Conservation (phyloP, 2,797 vertebrate species). For the Artibeus jamaicensis region DNA sequence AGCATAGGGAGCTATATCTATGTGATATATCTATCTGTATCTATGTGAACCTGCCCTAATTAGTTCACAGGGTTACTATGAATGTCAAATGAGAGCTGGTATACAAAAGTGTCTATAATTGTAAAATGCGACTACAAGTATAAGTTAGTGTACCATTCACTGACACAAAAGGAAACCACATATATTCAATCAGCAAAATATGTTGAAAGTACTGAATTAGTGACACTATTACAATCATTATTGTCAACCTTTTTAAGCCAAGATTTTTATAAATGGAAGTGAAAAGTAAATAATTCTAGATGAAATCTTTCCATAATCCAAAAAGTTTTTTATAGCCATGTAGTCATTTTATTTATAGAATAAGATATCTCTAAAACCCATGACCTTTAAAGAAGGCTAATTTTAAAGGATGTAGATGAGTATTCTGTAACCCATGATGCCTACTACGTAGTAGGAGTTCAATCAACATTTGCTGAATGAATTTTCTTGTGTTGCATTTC, state of each 20-base stretch:
- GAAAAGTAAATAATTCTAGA: conserved; percentile 2
- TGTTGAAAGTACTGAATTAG: not conserved
- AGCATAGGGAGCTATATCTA: not conserved
- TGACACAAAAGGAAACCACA: not conserved
- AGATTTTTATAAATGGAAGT: not conserved
- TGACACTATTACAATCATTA: not conserved
- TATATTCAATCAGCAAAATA: not conserved
- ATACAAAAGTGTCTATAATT: not conserved
- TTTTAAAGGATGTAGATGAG: not conserved
- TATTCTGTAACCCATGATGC: not conserved
- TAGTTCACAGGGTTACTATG: not conserved
- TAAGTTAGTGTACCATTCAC: not conserved
- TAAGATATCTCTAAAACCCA: not conserved
- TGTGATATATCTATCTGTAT: too few relatives aligned
- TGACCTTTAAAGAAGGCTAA: conserved; percentile 1
- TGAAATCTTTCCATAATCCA: not conserved
- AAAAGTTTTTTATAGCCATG: not conserved
- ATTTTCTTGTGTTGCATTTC: conserved; percentile 19
- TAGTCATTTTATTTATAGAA: not conserved
- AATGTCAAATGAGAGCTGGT: not conserved
- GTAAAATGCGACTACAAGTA: not conserved
- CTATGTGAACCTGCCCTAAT: not conserved
- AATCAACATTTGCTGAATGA: not conserved
- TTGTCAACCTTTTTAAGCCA: not conserved
- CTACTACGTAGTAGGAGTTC: not conserved